Conservation (phyloP, 2,888 invertebrate species). For the Marasmarcha lunaedactyla region DNA sequence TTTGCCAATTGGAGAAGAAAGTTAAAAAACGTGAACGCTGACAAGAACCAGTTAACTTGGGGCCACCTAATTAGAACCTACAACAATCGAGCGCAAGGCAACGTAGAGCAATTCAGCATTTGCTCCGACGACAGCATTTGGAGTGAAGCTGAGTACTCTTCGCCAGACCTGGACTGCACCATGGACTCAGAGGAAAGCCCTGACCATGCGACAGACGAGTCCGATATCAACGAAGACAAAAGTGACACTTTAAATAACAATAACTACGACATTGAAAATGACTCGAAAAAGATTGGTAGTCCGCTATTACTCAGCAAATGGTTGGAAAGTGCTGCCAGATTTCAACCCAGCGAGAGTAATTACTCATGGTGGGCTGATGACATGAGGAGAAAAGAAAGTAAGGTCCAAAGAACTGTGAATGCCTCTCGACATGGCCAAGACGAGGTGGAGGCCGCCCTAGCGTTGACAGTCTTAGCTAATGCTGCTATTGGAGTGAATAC, state of each 20-base stretch:
- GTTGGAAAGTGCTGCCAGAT: conserved; percentile 81
- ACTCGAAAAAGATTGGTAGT: conserved; percentile 45
- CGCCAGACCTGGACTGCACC: conserved; percentile 28
- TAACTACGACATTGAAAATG: conserved; percentile 28
- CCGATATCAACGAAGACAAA: conserved; percentile 36
- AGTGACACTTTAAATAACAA: conserved; percentile 33
- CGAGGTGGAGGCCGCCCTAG: conserved; percentile 82
- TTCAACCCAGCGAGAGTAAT: conserved; percentile 78
- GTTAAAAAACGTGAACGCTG: conserved; percentile 79
- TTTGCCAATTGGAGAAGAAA: conserved; percentile 87
- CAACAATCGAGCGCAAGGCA: conserved; percentile 80
- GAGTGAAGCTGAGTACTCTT: conserved; percentile 72
- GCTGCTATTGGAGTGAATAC: conserved; percentile 32
- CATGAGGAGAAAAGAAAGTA: conserved; percentile 38
- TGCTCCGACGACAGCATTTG: conserved; percentile 84
- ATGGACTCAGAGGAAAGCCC: conserved; percentile 27
- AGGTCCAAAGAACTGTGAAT: conserved; percentile 31
- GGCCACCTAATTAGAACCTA: conserved; percentile 79
- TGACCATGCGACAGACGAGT: conserved; percentile 37
- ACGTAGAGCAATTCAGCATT: conserved; percentile 84
- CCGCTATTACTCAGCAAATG: conserved; percentile 79
- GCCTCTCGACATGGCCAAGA: conserved; percentile 72
- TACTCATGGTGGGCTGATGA: conserved; percentile 75
- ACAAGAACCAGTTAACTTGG: conserved; percentile 78
- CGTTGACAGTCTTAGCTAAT: conserved; percentile 75